Base-by-base conservation (phyloP, 2,888 invertebrate species). In the Caenorhabditis sinica region DNA sequence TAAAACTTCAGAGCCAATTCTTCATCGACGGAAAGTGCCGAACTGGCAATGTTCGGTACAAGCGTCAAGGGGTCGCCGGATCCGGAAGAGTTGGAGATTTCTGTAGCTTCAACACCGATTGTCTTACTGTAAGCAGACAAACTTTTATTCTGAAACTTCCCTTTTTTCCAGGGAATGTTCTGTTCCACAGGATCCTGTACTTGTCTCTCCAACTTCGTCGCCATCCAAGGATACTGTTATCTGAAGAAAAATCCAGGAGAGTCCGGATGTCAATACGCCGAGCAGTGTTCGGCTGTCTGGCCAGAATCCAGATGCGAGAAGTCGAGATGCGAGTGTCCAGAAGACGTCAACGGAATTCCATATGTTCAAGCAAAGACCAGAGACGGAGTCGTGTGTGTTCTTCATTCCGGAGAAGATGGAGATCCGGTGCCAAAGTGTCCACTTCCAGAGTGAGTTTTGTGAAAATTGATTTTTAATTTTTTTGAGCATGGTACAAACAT, bases 51-150 rank as follows among this genome's bases (percentile, higher is more conserved):
- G 88, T 87, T 43, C 89, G 91, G 23, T 91, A 91, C 83, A 90
- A 90, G 80, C 88, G 92, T 51, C 92, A 92, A 82, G 92, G 92
- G 68, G 90, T 92, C 71, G 89, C 92, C 61, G 92, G 92, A 0
- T 92, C 92, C 53, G 92, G 91, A 56, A 86, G 92, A 36, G 92
- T 92, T 63, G 92, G 92, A 23, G 92, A 92, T 81, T 90, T 90
- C 66, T 92, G 92, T 83, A 89, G 89, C 23, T 92, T 92, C 86
- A 92, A 92, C 87, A 92, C 92, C 13, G 92, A 92, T 87, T 92
- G 92, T 81, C 85, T 92, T 23, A 90, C 91, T 33, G 90, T 91
- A 77, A 61, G 86, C 71, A 63, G 36, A 0, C 17, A 43, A 6
- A 8, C 33, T 66, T 43, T 33, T 6, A 20, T 17, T 15, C 68